Percentiles rank a stretch among this genome's conserved stretches.
These are phyloP conservation scores for Chymomyza costata DNA, from an alignment of 1,140 invertebrate species.

Conservation along the genomic window DNA sequence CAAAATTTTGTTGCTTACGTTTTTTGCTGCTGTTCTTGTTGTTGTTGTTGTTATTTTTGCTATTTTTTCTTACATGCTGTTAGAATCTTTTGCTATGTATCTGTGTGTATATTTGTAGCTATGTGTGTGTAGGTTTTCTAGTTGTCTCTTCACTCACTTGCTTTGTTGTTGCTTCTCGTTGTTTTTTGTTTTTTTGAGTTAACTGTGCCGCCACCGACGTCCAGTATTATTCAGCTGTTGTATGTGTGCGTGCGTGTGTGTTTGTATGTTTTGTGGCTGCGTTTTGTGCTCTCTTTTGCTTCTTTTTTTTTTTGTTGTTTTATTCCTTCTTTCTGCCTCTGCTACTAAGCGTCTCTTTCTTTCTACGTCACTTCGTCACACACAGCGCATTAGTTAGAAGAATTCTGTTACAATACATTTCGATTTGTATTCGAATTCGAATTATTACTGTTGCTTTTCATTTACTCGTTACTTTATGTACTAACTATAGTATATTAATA, in stretches of 20 bases:
- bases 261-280: conserved; percentile 13
- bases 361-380: conserved; percentile 43
- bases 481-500: neutral
- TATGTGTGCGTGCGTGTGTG: conserved; percentile 1
- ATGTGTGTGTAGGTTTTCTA: conserved; percentile 6
- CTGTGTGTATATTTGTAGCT: neutral
- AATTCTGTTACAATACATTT: conserved; percentile 16
- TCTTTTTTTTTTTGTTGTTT: conserved; percentile 17
- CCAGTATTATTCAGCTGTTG: neutral
- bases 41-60: neutral
- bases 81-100: neutral
- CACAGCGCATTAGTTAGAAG: conserved; percentile 24
- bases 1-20: too few relatives aligned
- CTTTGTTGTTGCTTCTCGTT: conserved; percentile 30
- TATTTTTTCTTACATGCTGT: neutral
- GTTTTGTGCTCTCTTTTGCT: conserved; percentile 31
- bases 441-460: neutral
- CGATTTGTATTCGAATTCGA: neutral
- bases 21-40: too few relatives aligned
- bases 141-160: conserved; percentile 27
- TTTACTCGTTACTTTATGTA: conserved; percentile 3
- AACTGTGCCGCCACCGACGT: conserved; percentile 19
- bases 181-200: conserved; percentile 11
- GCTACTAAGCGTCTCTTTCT: conserved; percentile 18
- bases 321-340: conserved; percentile 9